Percentiles rank a stretch among this genome's conserved stretches.
These are phyloP conservation scores for Epizoanthus rinbou DNA, from an alignment of 92 coral and sea anemone genomes.

Conservation along the genomic window DNA sequence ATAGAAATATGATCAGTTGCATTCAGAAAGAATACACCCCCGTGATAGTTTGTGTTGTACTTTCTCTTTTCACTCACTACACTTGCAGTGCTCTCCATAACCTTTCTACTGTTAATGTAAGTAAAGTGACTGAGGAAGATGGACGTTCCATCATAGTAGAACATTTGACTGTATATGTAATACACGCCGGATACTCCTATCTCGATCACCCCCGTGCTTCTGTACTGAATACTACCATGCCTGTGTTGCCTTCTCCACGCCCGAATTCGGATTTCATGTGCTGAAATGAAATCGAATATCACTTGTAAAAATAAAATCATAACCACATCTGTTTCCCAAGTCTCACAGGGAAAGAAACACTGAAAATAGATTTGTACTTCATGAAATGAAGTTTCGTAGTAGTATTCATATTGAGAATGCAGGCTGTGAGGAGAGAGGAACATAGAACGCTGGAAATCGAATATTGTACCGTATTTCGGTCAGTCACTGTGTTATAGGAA, in stretches of 20 bases:
- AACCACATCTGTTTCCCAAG: too few species aligned
- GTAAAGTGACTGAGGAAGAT: conserved; percentile 67
- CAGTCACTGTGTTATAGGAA: not conserved
- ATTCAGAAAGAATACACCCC: conserved; percentile 78
- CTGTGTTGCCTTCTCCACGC: conserved; percentile 64
- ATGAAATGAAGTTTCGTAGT: too few species aligned
- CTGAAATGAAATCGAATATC: conserved; percentile 32
- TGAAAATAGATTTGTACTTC: not conserved
- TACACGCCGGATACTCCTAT: conserved; percentile 74
- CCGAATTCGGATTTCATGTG: conserved; percentile 18
- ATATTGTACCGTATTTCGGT: too few species aligned
- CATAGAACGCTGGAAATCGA: too few species aligned
- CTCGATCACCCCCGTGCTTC: conserved; percentile 61
- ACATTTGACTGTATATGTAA: conserved; percentile 90
- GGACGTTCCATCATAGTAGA: conserved; percentile 68
- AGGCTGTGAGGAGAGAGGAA: too few species aligned
- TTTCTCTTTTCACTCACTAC: conserved; percentile 39
- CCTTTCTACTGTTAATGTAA: conserved; percentile 64
- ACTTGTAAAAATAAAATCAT: conserved; percentile 5
- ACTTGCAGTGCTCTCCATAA: conserved; percentile 76
- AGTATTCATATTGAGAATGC: too few species aligned
- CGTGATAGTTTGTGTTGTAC: conserved; percentile 74
- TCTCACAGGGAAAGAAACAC: not conserved
- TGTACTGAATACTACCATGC: conserved; percentile 78
- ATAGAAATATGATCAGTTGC: conserved; percentile 74